phyloP scores from a whole-genome alignment of 2,113 vertebrate species.

The Plotosus lineatus region DNA sequence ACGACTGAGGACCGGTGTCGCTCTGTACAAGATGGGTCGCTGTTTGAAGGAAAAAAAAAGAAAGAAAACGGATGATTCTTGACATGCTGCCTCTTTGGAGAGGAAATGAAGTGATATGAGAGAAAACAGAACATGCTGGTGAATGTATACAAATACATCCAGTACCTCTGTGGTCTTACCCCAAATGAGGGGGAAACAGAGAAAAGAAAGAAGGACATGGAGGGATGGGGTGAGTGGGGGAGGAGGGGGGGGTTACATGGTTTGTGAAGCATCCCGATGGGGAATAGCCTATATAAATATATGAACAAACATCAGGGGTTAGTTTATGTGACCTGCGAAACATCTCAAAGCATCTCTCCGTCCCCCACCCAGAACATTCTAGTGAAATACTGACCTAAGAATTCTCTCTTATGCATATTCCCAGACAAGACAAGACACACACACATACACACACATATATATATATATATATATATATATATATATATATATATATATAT shows the following conservation, averaged over 20 bases:
- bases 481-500: background rate
- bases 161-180: conserved; percentile 24
- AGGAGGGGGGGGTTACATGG: background rate
- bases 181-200: background rate
- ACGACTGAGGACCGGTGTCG: background rate
- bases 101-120: conserved; percentile 30
- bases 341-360: conserved; percentile 5
- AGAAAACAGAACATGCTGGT: conserved; percentile 26
- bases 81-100: background rate
- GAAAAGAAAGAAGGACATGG: background rate
- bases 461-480: too few relatives aligned
- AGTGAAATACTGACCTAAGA: background rate
- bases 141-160: conserved; percentile 36
- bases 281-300: conserved; percentile 35
- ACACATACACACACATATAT: too few relatives aligned
- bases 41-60: too few relatives aligned
- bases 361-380: conserved; percentile 9
- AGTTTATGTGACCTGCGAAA: conserved; percentile 28
- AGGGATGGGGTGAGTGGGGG: too few relatives aligned
- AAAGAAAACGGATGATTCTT: conserved; percentile 12
- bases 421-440: background rate
- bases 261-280: conserved; percentile 27
- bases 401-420: conserved; percentile 7
- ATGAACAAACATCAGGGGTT: conserved; percentile 39
- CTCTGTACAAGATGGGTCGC: background rate